Percentiles rank a stretch among this genome's conserved stretches.
These are phyloP conservation scores for Heterotilapia buettikoferi DNA, from an alignment of 2,113 vertebrate species.

Conservation along the genomic window DNA sequence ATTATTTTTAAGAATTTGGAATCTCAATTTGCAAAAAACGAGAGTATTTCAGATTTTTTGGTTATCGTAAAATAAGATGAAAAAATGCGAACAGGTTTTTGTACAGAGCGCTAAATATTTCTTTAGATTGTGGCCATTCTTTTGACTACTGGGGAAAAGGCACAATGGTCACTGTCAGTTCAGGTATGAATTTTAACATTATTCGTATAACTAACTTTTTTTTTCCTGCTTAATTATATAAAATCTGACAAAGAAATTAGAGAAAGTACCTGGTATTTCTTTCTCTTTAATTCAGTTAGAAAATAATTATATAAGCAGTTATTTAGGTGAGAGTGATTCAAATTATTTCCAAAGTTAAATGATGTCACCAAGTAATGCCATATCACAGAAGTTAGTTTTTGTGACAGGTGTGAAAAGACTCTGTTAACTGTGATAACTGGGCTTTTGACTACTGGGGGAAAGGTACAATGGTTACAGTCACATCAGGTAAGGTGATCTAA, in stretches of 20 bases:
- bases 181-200: neutral
- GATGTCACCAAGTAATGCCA: accelerated
- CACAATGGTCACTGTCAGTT: neutral
- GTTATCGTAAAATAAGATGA: neutral
- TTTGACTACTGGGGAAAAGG: neutral
- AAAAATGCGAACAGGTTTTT: neutral
- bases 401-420: neutral
- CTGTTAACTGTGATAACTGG: constrained; percentile 1
- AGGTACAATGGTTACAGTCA: constrained; percentile 50
- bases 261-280: neutral
- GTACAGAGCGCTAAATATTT: neutral
- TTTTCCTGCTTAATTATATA: neutral
- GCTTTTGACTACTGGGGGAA: constrained; percentile 55
- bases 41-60: neutral
- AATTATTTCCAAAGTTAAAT: neutral
- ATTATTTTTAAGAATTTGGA: neutral
- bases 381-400: neutral
- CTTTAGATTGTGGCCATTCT: neutral
- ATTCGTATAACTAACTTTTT: neutral
- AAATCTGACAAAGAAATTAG: neutral
- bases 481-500: constrained; percentile 53
- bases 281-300: neutral
- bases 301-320: neutral
- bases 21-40: neutral
- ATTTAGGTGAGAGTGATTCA: neutral